Conservation (phyloP, 2,888 invertebrate genomes). For the Zygaena filipendulae region DNA sequence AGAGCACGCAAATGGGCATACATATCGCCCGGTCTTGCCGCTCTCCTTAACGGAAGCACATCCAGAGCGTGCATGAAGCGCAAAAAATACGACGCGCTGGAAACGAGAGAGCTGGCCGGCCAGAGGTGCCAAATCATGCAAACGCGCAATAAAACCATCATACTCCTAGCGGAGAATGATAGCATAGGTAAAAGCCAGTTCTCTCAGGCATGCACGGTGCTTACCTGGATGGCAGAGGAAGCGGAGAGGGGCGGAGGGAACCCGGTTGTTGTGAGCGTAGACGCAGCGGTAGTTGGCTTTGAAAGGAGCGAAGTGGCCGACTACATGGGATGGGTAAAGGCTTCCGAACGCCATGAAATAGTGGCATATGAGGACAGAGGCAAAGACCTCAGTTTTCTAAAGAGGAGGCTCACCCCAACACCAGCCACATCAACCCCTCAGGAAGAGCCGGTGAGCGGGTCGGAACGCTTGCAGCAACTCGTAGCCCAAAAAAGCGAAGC, state of each 20-base stretch:
- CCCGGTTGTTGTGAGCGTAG: no score
- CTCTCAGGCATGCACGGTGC: conserved; percentile 2
- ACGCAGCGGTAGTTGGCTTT: conserved; percentile 3
- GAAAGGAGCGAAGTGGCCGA: conserved; percentile 2
- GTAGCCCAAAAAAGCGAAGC: no score
- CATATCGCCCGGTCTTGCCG: conserved; percentile 1
- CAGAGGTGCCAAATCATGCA: neutral
- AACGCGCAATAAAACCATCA: conserved; percentile 1
- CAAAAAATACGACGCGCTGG: conserved; percentile 1
- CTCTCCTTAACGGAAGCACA: conserved; percentile 2
- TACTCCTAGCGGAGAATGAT: conserved; percentile 1
- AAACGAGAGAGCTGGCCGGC: neutral
- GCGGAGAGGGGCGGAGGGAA: no score
- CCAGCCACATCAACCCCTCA: no score
- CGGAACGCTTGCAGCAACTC: no score
- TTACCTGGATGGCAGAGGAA: no score
- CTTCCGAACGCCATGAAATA: conserved; percentile 5
- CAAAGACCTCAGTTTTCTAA: conserved; percentile 6
- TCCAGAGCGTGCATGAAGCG: conserved; percentile 1
- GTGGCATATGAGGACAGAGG: conserved; percentile 9
- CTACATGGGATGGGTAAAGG: conserved; percentile 2
- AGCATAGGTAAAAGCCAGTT: conserved; percentile 1
- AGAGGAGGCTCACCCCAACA: no score
- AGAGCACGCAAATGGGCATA: neutral
- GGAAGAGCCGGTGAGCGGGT: no score